Percentiles rank a stretch among this genome's conserved stretches.
phyloP scores from a whole-genome alignment of 1,140 invertebrate species.

The Drosophila malerkotliana region DNA sequence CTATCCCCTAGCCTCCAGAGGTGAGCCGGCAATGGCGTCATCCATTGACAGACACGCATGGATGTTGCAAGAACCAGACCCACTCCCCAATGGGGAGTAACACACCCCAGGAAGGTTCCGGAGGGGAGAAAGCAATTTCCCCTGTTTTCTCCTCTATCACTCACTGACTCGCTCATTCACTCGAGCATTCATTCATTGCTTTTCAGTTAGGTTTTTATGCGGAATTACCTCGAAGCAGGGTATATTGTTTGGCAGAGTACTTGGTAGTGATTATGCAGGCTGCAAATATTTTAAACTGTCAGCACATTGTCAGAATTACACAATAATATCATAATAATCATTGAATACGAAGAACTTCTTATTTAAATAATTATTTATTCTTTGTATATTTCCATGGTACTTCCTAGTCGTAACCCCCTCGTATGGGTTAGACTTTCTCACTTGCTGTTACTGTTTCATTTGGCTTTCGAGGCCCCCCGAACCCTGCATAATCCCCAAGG shows the following conservation, averaged over 20 bases:
- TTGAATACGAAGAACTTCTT: not conserved
- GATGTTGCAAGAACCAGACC: conserved; percentile 5
- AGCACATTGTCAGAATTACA: not conserved
- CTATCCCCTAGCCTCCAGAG: conserved; percentile 36
- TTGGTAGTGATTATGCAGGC: not conserved
- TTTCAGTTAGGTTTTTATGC: conserved; percentile 43
- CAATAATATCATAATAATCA: not conserved
- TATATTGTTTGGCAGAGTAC: conserved; percentile 3
- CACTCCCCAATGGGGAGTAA: conserved; percentile 20
- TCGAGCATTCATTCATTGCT: conserved; percentile 56
- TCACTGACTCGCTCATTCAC: conserved; percentile 22
- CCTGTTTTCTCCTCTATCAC: conserved; percentile 12
- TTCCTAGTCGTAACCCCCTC: not conserved
- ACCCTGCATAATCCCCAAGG: conserved; percentile 11
- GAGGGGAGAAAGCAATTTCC: conserved; percentile 26
- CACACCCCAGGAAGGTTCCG: conserved; percentile 5
- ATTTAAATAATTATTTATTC: not conserved
- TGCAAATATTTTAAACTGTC: not conserved
- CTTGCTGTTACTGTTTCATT: conserved; percentile 61
- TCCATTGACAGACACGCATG: conserved; percentile 60
- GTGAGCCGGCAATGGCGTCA: conserved; percentile 68
- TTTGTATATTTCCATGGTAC: not conserved
- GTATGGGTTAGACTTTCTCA: conserved; percentile 1
- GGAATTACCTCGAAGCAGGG: not conserved
- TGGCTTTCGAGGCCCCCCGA: conserved; percentile 22